Conservation (phyloP, 1,140 invertebrate genomes). For the Danaus melanippus region DNA sequence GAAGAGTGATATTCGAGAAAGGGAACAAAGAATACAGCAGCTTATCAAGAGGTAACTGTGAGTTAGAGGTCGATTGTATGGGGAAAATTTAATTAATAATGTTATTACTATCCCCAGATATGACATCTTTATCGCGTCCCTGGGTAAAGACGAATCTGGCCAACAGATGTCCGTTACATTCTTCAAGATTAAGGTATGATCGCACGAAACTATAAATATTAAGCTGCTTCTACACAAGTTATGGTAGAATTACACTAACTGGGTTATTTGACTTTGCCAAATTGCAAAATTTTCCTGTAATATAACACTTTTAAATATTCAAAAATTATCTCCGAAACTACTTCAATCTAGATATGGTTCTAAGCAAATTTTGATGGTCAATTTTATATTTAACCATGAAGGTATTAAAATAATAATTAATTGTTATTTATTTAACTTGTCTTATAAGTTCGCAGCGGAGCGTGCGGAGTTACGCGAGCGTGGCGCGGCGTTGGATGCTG, state of each 20-base stretch:
- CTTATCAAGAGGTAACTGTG: slow-evolving; percentile 67
- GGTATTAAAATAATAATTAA: no score
- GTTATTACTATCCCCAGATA: slow-evolving; percentile 38
- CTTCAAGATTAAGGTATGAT: slow-evolving; percentile 75
- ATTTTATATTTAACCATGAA: no score
- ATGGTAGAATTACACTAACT: no score
- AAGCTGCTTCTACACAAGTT: no score
- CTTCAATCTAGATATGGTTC: no score
- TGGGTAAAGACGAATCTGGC: slow-evolving; percentile 75
- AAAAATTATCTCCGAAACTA: no score
- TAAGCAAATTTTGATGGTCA: no score
- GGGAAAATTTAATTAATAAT: background rate
- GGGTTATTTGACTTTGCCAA: background rate
- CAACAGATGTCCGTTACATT: slow-evolving; percentile 75
- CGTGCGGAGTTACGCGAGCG: slow-evolving; percentile 77
- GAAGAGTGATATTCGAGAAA: slow-evolving; percentile 69
- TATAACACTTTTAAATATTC: background rate
- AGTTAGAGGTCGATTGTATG: background rate
- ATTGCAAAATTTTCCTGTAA: background rate
- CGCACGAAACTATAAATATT: background rate
- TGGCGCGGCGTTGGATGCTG: slow-evolving; percentile 79
- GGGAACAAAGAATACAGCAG: slow-evolving; percentile 75
- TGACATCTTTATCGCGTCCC: slow-evolving; percentile 60
- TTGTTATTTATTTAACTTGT: no score
- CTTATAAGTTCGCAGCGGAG: slow-evolving; percentile 74